Evolutionary conservation across 2,113 vertebrate species (phyloP).

Genomic region (Oxyruncus cristatus): DNA sequence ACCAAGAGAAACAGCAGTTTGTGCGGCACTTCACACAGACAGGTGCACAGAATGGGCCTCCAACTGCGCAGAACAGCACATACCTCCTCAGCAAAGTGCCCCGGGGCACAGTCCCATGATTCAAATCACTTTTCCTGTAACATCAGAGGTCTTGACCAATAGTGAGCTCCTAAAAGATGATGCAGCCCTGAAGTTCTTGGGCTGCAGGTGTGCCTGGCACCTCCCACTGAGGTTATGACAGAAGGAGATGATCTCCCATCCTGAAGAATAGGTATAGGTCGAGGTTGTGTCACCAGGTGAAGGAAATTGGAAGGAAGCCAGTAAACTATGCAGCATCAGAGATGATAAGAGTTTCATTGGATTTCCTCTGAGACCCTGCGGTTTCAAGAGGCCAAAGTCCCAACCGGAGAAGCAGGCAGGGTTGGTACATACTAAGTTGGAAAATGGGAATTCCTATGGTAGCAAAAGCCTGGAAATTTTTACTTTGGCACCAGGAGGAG

Average conservation of each 20-base stretch:
- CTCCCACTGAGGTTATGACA: neutral
- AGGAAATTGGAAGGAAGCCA: neutral
- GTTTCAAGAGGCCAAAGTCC: neutral
- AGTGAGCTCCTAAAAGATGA: neutral
- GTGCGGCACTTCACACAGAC: rapidly evolving
- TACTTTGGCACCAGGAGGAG: neutral
- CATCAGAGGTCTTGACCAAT: neutral
- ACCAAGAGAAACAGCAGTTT: neutral
- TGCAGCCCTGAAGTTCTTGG: neutral
- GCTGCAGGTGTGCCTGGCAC: neutral
- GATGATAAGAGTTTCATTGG: neutral
- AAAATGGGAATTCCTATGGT: neutral
- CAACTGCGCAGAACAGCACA: neutral
- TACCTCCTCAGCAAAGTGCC: neutral
- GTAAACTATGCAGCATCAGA: neutral
- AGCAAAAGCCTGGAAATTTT: neutral
- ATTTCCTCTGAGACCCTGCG: neutral
- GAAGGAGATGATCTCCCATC: neutral
- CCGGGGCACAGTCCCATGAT: rapidly evolving
- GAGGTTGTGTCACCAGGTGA: neutral
- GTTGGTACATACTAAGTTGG: neutral
- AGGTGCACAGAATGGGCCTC: neutral
- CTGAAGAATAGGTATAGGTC: neutral
- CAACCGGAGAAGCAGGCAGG: neutral
- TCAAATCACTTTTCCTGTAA: neutral